These are phyloP conservation scores for Notothenia coriiceps DNA, from an alignment of 2,113 vertebrate genomes.

Conservation along the genomic window DNA sequence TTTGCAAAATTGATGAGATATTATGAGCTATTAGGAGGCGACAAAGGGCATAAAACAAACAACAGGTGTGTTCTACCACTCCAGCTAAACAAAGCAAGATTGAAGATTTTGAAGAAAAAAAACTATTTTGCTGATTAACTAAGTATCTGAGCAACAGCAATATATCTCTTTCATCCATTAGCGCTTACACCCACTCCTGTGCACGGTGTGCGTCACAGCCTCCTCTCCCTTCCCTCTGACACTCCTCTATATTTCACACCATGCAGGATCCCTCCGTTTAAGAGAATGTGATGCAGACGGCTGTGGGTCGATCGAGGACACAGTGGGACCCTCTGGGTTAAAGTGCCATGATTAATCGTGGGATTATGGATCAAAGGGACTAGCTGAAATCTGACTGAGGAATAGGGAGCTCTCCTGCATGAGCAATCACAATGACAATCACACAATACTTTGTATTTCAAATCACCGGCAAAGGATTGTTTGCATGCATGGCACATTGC, in stretches of 20 bases:
- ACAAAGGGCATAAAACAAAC: slow-evolving; percentile 11
- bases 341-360: slow-evolving; percentile 72
- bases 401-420: slow-evolving; percentile 10
- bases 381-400: slow-evolving; percentile 26
- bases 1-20: slow-evolving; percentile 5
- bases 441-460: slow-evolving; percentile 6
- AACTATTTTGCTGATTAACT: slow-evolving; percentile 2
- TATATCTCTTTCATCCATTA: slow-evolving; percentile 40
- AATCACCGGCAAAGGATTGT: background rate
- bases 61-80: slow-evolving; percentile 25
- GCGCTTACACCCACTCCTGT: slow-evolving; percentile 20
- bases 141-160: slow-evolving; percentile 30
- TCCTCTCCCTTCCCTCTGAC: slow-evolving; percentile 22
- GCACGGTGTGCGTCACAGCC: slow-evolving; percentile 29
- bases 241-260: slow-evolving; percentile 65
- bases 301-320: slow-evolving; percentile 62
- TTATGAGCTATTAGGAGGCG: slow-evolving; percentile 4
- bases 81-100: slow-evolving; percentile 9
- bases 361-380: slow-evolving; percentile 60
- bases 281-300: slow-evolving; percentile 66
- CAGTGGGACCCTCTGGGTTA: slow-evolving; percentile 55
- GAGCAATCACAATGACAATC: slow-evolving; percentile 14
- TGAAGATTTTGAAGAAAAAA: slow-evolving; percentile 6
- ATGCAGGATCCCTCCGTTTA: slow-evolving; percentile 59
- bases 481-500: slow-evolving; percentile 9